Base-by-base conservation (phyloP, 2,888 invertebrate species). In the Alloplasta piceator region DNA sequence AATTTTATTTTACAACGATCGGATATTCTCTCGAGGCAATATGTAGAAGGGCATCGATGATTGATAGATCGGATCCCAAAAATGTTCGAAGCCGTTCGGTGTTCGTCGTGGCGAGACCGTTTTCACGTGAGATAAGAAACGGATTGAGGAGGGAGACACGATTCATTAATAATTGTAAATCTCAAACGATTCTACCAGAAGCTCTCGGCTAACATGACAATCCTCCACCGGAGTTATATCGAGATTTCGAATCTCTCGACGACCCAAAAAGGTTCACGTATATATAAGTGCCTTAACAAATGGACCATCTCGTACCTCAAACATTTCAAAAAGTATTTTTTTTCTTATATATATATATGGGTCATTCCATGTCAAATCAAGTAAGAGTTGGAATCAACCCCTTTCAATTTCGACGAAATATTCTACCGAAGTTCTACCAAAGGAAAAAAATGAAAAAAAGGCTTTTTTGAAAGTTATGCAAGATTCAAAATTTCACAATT, bases 131-230 rank as follows among this genome's bases (percentile, higher is more conserved):
- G 61, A 43, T 16, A 43, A 43, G 26, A 43, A 41, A 14, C 12
- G n/a, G n/a, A n/a, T n/a, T n/a, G 64, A 5, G 16, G 26, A 48
- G 46, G 46, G 56, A 6, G 61, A 14, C 68, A 78, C 66, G 55
- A 85, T 85, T 88, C 87, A 88, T 89, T 88, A 86, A 89, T 87
- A 88, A 87, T 85, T 80, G 77, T 84, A 74, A 73, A 80, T 55
- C 84, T 82, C 82, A 83, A 85, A 81, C 82, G 80, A 82, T 84
- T 72, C 78, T 83, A 86, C 85, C 87, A 85, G 87, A 86, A 88
- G 87, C 87, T 83, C 78, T n/a, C n/a, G n/a, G 66, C 55, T 16
- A 64, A 76, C 68, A 56, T 66, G 78, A 80, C 77, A 76, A 76
- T 64, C 68, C 78, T 36, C 48, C 6, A 39, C 56, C n/a, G 64